Percentiles rank a stretch among this genome's conserved stretches.
Evolutionary conservation across 2,888 invertebrate species (phyloP).

Genomic region (Epistrophella euchroma): DNA sequence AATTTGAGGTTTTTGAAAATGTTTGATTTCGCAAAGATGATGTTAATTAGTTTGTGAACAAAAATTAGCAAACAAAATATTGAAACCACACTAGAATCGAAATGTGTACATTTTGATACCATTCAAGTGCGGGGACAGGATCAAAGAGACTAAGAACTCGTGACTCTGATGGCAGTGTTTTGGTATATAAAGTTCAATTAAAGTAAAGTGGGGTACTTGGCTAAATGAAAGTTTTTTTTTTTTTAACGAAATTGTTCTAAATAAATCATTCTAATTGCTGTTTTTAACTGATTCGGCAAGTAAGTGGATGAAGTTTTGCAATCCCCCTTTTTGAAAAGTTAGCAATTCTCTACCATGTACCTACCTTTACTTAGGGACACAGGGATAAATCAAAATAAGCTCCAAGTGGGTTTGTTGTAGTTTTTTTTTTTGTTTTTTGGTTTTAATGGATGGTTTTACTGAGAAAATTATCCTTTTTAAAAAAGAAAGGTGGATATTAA

Average conservation of each 20-base stretch:
- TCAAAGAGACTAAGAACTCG: neutral
- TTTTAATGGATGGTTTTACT: slow-evolving; percentile 8
- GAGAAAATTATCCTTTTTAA: slow-evolving; percentile 8
- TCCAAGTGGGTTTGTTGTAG: neutral
- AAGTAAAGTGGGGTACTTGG: neutral
- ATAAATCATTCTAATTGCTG: slow-evolving; percentile 71
- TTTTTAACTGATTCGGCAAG: slow-evolving; percentile 32
- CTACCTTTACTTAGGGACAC: neutral
- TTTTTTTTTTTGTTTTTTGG: slow-evolving; percentile 10
- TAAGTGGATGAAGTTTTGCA: slow-evolving; percentile 4
- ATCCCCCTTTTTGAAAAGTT: neutral
- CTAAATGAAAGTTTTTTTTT: slow-evolving; percentile 2
- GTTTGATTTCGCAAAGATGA: neutral
- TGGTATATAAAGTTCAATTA: neutral
- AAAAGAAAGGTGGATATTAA: neutral
- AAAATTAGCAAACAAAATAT: slow-evolving; percentile 10
- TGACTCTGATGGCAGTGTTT: neutral
- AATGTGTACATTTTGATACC: slow-evolving; percentile 12
- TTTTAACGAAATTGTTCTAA: slow-evolving; percentile 12
- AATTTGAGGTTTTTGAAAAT: slow-evolving; percentile 14
- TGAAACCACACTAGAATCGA: slow-evolving; percentile 30
- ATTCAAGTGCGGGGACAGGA: neutral
- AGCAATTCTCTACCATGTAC: neutral
- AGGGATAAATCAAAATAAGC: neutral
- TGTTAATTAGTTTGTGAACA: slow-evolving; percentile 43